Evolutionary conservation across 2,888 invertebrate species (phyloP).

Genomic region (Elgonia sp.): DNA sequence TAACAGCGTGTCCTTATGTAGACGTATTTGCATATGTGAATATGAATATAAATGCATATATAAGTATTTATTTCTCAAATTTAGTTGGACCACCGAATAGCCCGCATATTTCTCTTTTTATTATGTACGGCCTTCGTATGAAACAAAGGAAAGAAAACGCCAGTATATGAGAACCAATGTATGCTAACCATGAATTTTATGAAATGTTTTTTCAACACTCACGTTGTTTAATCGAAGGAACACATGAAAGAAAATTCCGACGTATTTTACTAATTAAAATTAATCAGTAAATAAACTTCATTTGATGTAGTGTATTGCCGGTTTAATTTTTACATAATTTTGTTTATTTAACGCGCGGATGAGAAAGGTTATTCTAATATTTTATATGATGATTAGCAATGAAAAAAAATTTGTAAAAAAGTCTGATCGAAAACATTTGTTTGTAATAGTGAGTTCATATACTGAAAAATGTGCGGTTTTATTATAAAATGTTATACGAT

Average conservation of each 20-base stretch:
- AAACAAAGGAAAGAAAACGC: conserved; percentile 64
- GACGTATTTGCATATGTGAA: conserved; percentile 51
- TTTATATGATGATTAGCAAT: no score
- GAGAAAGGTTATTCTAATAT: no score
- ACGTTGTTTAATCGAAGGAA: conserved; percentile 18
- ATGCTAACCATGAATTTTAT: conserved; percentile 39
- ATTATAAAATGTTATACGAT: no score
- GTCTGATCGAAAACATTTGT: no score
- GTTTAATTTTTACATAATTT: no score
- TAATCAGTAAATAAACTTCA: no score
- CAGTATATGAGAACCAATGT: conserved; percentile 15
- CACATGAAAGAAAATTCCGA: conserved; percentile 29
- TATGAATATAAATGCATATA: conserved; percentile 58
- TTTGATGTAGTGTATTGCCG: no score
- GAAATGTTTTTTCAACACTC: conserved; percentile 52
- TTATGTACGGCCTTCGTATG: conserved; percentile 36
- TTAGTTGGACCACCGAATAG: conserved; percentile 51
- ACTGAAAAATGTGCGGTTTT: no score
- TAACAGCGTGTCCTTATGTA: conserved; percentile 13
- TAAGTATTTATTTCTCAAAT: conserved; percentile 66
- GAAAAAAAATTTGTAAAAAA: no score
- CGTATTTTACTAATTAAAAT: no score
- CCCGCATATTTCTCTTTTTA: conserved; percentile 46
- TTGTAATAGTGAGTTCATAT: no score
- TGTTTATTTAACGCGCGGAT: no score